These are phyloP conservation scores for Python bivittatus DNA, from an alignment of 2,113 vertebrate genomes.

Conservation along the genomic window DNA sequence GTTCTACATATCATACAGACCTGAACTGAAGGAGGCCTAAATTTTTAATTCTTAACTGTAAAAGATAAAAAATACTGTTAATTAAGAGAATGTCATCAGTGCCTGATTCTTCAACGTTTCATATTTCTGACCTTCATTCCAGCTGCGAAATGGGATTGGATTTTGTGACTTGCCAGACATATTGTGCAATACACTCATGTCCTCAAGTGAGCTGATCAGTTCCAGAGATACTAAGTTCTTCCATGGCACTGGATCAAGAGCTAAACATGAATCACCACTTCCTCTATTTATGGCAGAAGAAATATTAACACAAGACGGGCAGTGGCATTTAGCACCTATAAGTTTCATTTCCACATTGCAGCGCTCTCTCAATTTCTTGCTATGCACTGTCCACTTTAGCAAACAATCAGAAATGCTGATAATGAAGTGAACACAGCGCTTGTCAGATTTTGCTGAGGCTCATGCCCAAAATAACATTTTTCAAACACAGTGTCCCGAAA, in stretches of 20 bases:
- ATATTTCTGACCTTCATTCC: constrained; percentile 28
- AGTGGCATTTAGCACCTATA: constrained; percentile 50
- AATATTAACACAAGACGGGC: constrained; percentile 57
- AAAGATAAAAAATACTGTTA: neutral
- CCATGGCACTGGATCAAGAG: constrained; percentile 40
- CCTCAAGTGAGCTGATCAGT: constrained; percentile 36
- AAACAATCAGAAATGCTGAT: neutral
- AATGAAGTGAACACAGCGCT: neutral
- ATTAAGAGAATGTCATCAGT: neutral
- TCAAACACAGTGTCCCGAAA: neutral
- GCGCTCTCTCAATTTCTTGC: constrained; percentile 30
- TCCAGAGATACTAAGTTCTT: constrained; percentile 38
- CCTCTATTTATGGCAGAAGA: constrained; percentile 65
- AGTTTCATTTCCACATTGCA: constrained; percentile 53
- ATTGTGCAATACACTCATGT: constrained; percentile 20
- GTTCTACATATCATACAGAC: neutral
- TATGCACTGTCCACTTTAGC: constrained; percentile 24
- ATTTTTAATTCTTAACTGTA: neutral
- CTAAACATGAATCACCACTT: constrained; percentile 61
- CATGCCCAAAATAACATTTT: neutral
- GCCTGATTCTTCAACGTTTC: neutral
- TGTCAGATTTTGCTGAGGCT: neutral
- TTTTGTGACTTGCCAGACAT: constrained; percentile 23
- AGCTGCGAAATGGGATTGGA: neutral
- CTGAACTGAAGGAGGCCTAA: neutral